A percentile compares a stretch with the other conserved stretches of the same genome.
These are phyloP conservation scores for Andrena dorsata DNA, from an alignment of 2,888 invertebrate species.

Conservation along the genomic window DNA sequence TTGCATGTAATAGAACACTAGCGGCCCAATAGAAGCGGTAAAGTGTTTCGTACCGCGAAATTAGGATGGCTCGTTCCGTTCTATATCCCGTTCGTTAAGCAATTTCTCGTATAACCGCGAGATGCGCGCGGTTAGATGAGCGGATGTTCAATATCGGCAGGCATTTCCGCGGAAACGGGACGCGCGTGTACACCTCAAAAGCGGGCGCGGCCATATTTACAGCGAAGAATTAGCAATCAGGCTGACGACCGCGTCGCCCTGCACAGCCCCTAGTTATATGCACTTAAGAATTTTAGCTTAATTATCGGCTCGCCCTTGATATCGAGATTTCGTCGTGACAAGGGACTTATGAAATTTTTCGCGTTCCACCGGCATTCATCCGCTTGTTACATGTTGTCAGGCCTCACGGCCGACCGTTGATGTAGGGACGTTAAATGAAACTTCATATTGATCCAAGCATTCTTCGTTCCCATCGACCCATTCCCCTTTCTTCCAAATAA, in stretches of 20 bases:
- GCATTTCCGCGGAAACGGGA: constrained; percentile 68
- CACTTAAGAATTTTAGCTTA: constrained; percentile 43
- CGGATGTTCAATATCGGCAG: constrained; percentile 79
- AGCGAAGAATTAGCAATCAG: constrained; percentile 54
- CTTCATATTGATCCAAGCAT: constrained; percentile 42
- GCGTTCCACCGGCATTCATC: constrained; percentile 12
- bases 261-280: constrained; percentile 5
- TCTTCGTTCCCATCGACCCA: constrained; percentile 2
- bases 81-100: constrained; percentile 71
- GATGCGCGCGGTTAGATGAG: constrained; percentile 65
- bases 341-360: constrained; percentile 56
- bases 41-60: constrained; percentile 51
- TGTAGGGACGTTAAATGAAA: constrained; percentile 42
- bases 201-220: constrained; percentile 27
- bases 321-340: constrained; percentile 44
- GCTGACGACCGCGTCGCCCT: background rate
- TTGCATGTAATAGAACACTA: constrained; percentile 17
- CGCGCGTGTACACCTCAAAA: constrained; percentile 48
- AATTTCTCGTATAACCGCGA: constrained; percentile 71
- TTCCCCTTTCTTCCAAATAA: constrained; percentile 6
- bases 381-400: constrained; percentile 43
- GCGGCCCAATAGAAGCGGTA: constrained; percentile 22
- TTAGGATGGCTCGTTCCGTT: constrained; percentile 67
- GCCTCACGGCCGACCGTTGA: constrained; percentile 8
- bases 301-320: constrained; percentile 24